phyloP scores from a whole-genome alignment of 2,113 vertebrate species.

The Phasianus colchicus region DNA sequence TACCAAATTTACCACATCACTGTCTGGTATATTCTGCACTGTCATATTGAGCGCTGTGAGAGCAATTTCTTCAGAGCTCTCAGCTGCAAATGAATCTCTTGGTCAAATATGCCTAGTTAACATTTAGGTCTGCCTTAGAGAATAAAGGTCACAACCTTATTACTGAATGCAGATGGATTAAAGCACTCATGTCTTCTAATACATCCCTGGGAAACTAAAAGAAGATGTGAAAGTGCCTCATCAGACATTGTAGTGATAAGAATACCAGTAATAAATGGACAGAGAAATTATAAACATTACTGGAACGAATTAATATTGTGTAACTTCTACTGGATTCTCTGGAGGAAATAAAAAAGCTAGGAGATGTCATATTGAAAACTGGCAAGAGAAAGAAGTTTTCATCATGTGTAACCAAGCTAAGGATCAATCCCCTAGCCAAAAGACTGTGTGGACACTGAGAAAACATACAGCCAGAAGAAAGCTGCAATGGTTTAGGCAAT shows the following conservation, averaged over 20 bases:
- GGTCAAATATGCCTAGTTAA: neutral
- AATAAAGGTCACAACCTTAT: neutral
- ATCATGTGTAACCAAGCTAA: accelerated
- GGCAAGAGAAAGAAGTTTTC: neutral
- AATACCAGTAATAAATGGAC: neutral
- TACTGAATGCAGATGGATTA: neutral
- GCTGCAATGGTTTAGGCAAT: neutral
- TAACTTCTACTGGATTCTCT: neutral
- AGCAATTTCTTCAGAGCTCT: neutral
- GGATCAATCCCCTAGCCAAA: neutral
- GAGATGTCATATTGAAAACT: neutral
- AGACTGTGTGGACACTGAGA: neutral
- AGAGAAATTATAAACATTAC: neutral
- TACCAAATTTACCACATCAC: neutral
- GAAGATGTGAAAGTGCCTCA: neutral
- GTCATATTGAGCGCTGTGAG: neutral
- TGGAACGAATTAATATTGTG: neutral
- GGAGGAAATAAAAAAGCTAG: neutral
- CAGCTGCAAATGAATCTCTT: neutral
- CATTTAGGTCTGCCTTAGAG: neutral
- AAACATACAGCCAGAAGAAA: neutral
- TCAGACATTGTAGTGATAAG: neutral
- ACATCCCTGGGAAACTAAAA: neutral
- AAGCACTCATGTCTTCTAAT: neutral
- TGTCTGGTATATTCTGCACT: neutral